Percentiles rank a stretch among this genome's conserved stretches.
phyloP scores from a whole-genome alignment of 2,113 vertebrate genomes.

The Mustelus asterias region DNA sequence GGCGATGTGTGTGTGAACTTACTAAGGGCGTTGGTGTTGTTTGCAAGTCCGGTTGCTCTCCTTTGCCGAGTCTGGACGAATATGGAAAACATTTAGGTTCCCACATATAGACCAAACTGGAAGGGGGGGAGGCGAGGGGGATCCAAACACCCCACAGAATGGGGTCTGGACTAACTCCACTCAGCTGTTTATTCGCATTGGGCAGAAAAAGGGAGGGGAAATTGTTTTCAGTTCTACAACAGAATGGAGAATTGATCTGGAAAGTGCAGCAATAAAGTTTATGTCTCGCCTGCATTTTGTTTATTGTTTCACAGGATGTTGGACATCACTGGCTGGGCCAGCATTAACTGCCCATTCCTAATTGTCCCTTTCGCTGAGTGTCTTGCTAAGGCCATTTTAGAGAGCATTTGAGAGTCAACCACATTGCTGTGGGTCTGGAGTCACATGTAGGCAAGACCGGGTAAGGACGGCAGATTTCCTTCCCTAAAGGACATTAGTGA shows the following conservation, averaged over 20 bases:
- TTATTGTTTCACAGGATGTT: background rate
- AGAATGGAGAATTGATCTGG: background rate
- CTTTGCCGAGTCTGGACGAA: constrained; percentile 80
- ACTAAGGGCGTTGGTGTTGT: background rate
- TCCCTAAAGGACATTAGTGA: no score
- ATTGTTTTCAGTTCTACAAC: background rate
- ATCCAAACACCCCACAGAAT: constrained; percentile 64
- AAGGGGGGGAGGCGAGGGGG: constrained; percentile 64
- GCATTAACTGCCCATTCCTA: background rate
- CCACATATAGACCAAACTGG: constrained; percentile 70
- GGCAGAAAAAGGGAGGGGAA: background rate
- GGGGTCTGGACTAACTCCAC: background rate
- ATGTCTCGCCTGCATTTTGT: background rate
- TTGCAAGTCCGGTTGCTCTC: background rate
- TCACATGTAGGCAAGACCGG: no score
- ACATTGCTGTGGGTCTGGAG: no score
- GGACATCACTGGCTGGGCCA: background rate
- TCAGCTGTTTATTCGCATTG: background rate
- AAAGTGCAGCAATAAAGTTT: background rate
- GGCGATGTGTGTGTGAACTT: background rate
- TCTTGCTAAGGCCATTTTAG: no score
- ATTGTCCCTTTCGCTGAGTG: background rate
- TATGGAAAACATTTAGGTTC: constrained; percentile 91
- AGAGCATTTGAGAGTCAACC: no score
- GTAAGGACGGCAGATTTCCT: no score